Percentiles rank a stretch among this genome's conserved stretches.
Conservation (phyloP, 2,888 invertebrate species). For the Pseudococcus jackbeardsleyi region DNA sequence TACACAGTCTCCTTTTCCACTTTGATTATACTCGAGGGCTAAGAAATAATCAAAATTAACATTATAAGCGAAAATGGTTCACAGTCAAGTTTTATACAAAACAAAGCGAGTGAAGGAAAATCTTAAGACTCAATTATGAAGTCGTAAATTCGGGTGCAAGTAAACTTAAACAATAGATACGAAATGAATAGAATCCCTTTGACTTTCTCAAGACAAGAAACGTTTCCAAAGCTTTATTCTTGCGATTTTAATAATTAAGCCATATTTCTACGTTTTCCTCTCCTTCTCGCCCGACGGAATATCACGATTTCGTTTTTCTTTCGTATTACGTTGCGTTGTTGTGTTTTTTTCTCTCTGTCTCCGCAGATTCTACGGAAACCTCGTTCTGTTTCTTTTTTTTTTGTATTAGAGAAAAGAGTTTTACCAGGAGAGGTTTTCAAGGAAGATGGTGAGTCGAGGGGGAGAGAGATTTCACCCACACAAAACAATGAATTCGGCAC, state of each 20-base stretch:
- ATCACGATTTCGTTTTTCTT: constrained; percentile 30
- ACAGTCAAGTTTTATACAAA: constrained; percentile 36
- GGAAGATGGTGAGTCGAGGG: background rate
- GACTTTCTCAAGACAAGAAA: constrained; percentile 34
- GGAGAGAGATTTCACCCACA: background rate
- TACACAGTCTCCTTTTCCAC: constrained; percentile 53
- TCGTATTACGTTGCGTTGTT: background rate
- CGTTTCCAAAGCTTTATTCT: constrained; percentile 35
- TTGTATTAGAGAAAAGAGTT: background rate
- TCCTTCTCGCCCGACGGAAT: background rate
- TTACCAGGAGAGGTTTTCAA: background rate
- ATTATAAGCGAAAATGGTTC: constrained; percentile 56
- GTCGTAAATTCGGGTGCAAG: constrained; percentile 51
- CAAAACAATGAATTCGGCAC: too few relatives aligned
- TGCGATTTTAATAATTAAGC: constrained; percentile 51
- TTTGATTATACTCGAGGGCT: constrained; percentile 49
- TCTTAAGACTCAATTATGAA: constrained; percentile 50
- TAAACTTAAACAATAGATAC: constrained; percentile 53
- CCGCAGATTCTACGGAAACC: too few relatives aligned
- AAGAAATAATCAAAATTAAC: constrained; percentile 53
- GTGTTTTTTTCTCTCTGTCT: background rate
- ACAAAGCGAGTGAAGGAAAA: constrained; percentile 53
- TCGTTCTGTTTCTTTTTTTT: background rate
- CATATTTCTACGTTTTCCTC: constrained; percentile 35
- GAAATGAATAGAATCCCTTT: constrained; percentile 51